Base-by-base conservation (phyloP, 2,113 vertebrate species). In the Myrmecophaga tridactyla region DNA sequence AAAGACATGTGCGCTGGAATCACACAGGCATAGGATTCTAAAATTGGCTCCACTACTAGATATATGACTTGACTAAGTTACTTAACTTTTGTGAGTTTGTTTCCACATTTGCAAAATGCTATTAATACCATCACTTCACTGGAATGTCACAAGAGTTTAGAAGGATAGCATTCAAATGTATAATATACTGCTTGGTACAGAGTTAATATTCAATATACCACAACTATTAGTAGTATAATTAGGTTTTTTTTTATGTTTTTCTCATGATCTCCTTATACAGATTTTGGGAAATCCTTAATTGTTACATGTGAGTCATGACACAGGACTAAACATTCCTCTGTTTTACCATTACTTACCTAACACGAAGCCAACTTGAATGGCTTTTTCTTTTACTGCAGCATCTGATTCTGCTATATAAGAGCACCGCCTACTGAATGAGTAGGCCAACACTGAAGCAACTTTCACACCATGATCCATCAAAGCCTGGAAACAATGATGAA, bases 381-480 rank as follows among this genome's bases (percentile, higher is more conserved):
- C 99, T 98, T 99, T 99, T 96, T 99, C 99, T 97, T 99, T 99
- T 51, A 99, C 99, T 6, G 99, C 98, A 94, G 99, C 98, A 77
- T 99, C 99, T 0, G 99, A 99, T 96, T 99, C 99, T 11, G 99
- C 99, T 43, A 99, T 99, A 97, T 99, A 99, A 43, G 99, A 99
- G 97, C 99, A 99, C 96, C 99, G 98, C 87, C 99, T 99, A 96
- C 99, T 99, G 98, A 99, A 99, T 56, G 99, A 99, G 97, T 99
- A 99, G 53, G 99, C 99, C 97, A 99, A 97, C 27, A 99, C 99
- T 23, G 99, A 99, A 91, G 99, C 99, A 85, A 99, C 99, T 98
- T 99, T 99, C 80, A 99, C 99, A 65, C 99, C 99, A 63, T 99
- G 99, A 98, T 99, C 99, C 99, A 99, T 99, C 93, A 99, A 97